phyloP scores from a whole-genome alignment of 2,888 invertebrate species.

The Athalia circularis region DNA sequence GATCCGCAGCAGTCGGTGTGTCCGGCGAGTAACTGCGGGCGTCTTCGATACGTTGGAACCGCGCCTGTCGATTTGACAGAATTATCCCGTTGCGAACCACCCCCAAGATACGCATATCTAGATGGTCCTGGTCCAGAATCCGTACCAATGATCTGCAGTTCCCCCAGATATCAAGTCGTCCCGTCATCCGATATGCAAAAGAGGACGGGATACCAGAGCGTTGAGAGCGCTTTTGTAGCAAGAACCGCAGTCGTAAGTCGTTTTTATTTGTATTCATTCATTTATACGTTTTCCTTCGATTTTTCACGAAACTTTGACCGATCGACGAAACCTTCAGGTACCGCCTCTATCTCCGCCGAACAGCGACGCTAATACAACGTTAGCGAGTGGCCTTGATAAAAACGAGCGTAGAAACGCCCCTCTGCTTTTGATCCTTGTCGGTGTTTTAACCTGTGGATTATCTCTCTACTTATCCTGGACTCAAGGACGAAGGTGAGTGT shows the following conservation, averaged over 20 bases:
- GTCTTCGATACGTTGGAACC: slow-evolving; percentile 65
- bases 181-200: slow-evolving; percentile 57
- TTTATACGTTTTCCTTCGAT: background rate
- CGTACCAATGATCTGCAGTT: slow-evolving; percentile 66
- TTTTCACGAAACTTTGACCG: background rate
- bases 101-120: slow-evolving; percentile 64
- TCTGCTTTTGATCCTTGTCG: slow-evolving; percentile 67
- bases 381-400: slow-evolving; percentile 70
- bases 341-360: slow-evolving; percentile 71
- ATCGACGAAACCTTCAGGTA: slow-evolving; percentile 60
- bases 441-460: slow-evolving; percentile 70
- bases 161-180: slow-evolving; percentile 67
- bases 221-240: slow-evolving; percentile 72
- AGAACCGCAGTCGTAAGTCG: slow-evolving; percentile 71
- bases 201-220: slow-evolving; percentile 60
- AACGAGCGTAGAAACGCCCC: slow-evolving; percentile 69
- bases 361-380: slow-evolving; percentile 70
- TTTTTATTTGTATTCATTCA: background rate
- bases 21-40: slow-evolving; percentile 66
- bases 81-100: slow-evolving; percentile 56
- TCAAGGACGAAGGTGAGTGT: slow-evolving; percentile 67
- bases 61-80: slow-evolving; percentile 60
- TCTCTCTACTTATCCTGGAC: slow-evolving; percentile 70
- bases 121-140: slow-evolving; percentile 63
- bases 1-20: slow-evolving; percentile 61